Conservation (phyloP, 1,140 invertebrate species). For the Drosophila erecta region DNA sequence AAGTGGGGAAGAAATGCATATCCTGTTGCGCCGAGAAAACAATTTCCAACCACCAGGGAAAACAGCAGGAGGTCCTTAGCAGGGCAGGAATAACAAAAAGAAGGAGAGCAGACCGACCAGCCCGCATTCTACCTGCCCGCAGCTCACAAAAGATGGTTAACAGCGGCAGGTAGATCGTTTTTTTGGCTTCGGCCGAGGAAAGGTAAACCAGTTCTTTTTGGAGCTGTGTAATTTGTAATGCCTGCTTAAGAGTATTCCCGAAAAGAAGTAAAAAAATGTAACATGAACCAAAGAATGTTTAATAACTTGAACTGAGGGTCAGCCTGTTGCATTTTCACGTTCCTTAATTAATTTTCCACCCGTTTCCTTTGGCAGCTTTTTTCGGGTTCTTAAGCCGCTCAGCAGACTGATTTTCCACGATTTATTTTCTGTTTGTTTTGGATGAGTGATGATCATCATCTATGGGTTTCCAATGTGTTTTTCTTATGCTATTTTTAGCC, state of each 20-base stretch:
- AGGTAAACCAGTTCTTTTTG: conserved; percentile 64
- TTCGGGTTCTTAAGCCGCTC: conserved; percentile 16
- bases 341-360: conserved; percentile 68
- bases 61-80: conserved; percentile 61
- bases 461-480: conserved; percentile 45
- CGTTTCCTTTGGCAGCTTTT: conserved; percentile 27
- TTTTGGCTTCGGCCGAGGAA: conserved; percentile 39
- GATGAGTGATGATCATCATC: conserved; percentile 63
- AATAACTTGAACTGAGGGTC: conserved; percentile 50
- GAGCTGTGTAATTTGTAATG: conserved; percentile 71
- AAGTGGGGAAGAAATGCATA: conserved; percentile 51
- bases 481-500: conserved; percentile 51
- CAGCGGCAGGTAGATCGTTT: conserved; percentile 53
- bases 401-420: conserved; percentile 47
- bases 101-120: neutral
- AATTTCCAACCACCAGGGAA: conserved; percentile 66
- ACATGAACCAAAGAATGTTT: conserved; percentile 57
- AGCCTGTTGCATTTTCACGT: conserved; percentile 76
- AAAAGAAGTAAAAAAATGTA: conserved; percentile 3
- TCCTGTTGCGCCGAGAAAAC: conserved; percentile 75
- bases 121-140: conserved; percentile 53
- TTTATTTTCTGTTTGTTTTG: conserved; percentile 51
- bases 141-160: conserved; percentile 43
- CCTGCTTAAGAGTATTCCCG: conserved; percentile 55
- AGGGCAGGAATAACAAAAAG: neutral